Base-by-base conservation (phyloP, 1,140 invertebrate species). In the Macrobrachium rosenbergii region DNA sequence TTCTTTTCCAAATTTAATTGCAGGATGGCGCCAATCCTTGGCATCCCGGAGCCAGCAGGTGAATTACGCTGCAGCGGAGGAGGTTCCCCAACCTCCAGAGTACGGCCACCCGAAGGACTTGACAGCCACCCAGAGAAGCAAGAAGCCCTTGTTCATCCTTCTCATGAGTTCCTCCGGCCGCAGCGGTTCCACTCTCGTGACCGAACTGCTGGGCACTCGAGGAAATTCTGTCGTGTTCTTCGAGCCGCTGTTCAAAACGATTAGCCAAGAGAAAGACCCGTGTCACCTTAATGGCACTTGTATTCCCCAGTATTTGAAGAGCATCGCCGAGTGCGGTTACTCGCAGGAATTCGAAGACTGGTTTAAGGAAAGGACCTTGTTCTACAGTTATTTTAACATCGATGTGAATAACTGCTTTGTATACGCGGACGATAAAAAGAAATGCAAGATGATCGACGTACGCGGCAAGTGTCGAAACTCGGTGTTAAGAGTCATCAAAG, bases 171-270 rank as follows among this genome's bases (percentile, higher is more conserved):
- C 79, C 37, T 19, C 69, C 5, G 62, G 62, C 23, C 79, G 79
- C 2, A 81, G 79, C 37, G 79, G 79, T 8, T 81, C 79, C 12
- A 81, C 63, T 12, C 28, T 81, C 16, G 14, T 81, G 5, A 60
- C 79, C 0, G 60, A 81, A 28, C 23, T 81, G 62, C 52, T 81
- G 16, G 63, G 62, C 62, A n/a, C 76, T 14, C 45, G 37, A 37
- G 43, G 52, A 28, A 67, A 81, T 45, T 67, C 79, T 14, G 79
- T 81, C 28, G 62, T 81, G 10, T 81, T 81, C 79, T 81, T 67
- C 45, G 79, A 81, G 79, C 79, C 63, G 23, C 79, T 81, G 62
- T 64, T 64, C 28, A 63, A 43, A 62, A 45, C 7, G 16, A 17
- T 37, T 37, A 37, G 1, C 28, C 1, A 37, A 37, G 1, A 67